Base-by-base conservation (phyloP, 1,140 invertebrate species). In the Oreohelix idahoensis region DNA sequence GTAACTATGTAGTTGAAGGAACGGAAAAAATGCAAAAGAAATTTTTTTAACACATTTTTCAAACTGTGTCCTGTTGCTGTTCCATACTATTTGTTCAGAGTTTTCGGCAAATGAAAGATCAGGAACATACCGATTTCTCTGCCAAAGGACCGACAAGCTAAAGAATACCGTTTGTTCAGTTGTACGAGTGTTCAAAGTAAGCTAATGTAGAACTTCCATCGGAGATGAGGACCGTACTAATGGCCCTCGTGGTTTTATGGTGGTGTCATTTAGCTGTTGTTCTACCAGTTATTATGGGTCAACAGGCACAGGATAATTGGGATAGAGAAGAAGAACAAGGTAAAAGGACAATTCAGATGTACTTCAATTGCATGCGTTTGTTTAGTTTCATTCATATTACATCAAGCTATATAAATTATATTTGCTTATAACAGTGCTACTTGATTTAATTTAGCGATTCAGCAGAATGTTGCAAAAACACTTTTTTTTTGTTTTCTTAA, bases 201-300 rank as follows among this genome's bases (percentile, higher is more conserved):
- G 63, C 77, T 79, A 8, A 79, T 79, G 77, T 79, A 79, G 77
- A 20, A 66, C 35, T 36, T 36, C 23, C 45, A 20, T 63, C 53
- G 76, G 53, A 32, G 45, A 85, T 82, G 84, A 45, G 84, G 81
- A 74, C 84, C 53, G 84, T 85, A 58, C 39, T 79, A 76, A 82
- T 83, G 84, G 80, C 84, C 84, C 80, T 85, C 63, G 84, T 77
- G 51, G 63, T 85, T 66, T 49, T 85, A 42, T 84, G 83, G 77
- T 85, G 79, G 80, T 85, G 81, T 42, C 74, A 69, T 75, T 71
- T 77, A 63, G 75, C 81, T 35, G 32, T 85, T 10, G 51, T 85
- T 36, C 69, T 82, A 38, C 80, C 84, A 10, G 84, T 81, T 17
- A 81, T 85, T 20, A 26, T 85, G 53, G 84, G 80, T 20, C 80